Evolutionary conservation across 2,113 vertebrate genomes (phyloP), one percentile per base, ranked within the genome.

Genomic region (Bungarus multicinctus): DNA sequence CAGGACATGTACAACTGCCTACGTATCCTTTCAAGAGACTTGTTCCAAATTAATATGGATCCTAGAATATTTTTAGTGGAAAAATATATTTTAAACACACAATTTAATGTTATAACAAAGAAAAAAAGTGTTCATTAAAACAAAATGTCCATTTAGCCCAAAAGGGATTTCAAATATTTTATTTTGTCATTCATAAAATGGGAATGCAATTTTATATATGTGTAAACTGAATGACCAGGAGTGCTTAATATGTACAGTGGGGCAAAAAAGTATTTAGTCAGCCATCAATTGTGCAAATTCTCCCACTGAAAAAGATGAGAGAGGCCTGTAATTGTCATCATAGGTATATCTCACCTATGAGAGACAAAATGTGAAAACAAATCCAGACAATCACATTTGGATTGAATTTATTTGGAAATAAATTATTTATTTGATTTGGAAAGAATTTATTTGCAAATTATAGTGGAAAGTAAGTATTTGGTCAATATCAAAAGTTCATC

Each of bases 1-100:
- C 99, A 99, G 98, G 99, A 99, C 97, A 99, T 99, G 99, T 99
- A 99, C 98, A 99, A 96, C 97, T 99, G 99, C 95, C 96, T 99
- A 91, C 99, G 99, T 99, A 99, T 99, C 99, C 99, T 99, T 98
- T 96, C 87, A 89, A 85, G 92, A 90, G 93, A 93, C 27, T n/a
- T 87, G 11, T 11, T 94, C 90, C 43, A 45, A 88, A n/a, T 2
- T 89, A 34, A 3, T n/a, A 10, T 88, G 23, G 47, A 22, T 50
- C 2, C 39, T 91, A 16, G 27, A 85, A 57, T 39, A 81, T 39
- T 39, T 81, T 81, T 39, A 39, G 5, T 81, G 74, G 18, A 81
- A 43, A 43, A 81, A 81, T 43, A 81, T 22, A 43, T 43, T 81
- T 43, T 43, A 43, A 81, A 43, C 34, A 9, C 18, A 43, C 7